Percentiles rank a stretch among this genome's conserved stretches.
Conservation (phyloP, 2,113 vertebrate genomes). For the Pseudopodoces humilis region DNA sequence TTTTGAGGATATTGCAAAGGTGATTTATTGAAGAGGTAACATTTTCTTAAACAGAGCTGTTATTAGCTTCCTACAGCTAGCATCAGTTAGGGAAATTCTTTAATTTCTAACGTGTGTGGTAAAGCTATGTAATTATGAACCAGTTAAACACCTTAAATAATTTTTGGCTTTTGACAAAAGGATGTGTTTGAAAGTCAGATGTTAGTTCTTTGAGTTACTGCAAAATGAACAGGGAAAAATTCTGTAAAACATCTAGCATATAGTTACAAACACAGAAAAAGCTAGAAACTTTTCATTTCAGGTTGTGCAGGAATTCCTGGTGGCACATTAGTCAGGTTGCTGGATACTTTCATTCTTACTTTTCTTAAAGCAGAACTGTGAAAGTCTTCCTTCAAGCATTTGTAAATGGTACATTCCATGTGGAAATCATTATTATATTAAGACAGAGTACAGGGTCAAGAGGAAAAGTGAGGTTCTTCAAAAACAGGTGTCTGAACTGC, state of each 20-base stretch:
- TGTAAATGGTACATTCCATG: neutral
- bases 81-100: neutral
- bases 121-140: neutral
- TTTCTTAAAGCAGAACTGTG: neutral
- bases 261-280: neutral
- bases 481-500: neutral
- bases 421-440: neutral
- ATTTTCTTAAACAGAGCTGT: neutral
- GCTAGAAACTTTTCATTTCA: neutral
- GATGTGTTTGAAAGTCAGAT: neutral
- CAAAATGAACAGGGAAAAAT: neutral
- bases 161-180: neutral
- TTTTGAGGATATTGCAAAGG: neutral
- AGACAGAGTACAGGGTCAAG: neutral
- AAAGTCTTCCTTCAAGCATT: neutral
- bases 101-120: neutral
- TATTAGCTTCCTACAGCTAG: neutral
- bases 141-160: neutral
- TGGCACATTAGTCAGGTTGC: neutral
- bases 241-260: neutral
- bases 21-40: neutral
- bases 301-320: neutral
- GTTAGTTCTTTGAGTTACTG: neutral
- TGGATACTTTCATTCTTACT: neutral
- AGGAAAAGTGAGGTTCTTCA: neutral